A percentile compares a stretch with the other conserved stretches of the same genome.
These are phyloP conservation scores for Ctenochaetus hawaiiensis DNA, from an alignment of 2,797 vertebrate genomes.

Conservation along the genomic window DNA sequence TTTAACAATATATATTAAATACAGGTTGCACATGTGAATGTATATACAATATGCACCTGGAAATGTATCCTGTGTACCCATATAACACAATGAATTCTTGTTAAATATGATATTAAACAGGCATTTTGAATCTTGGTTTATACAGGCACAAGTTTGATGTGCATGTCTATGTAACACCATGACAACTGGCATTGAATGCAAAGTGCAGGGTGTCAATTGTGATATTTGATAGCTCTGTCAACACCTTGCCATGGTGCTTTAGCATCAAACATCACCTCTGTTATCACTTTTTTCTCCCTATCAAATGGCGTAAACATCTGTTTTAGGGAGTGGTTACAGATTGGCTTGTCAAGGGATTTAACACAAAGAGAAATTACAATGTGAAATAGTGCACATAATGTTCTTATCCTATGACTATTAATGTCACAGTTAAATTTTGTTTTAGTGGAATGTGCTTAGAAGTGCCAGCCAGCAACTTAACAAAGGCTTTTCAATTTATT, in stretches of 20 bases:
- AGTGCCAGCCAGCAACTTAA: background rate
- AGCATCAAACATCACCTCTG: conserved; percentile 52
- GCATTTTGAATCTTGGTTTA: background rate
- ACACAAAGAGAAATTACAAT: conserved; percentile 11
- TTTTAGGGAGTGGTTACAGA: conserved; percentile 23
- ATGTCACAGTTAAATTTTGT: conserved; percentile 13
- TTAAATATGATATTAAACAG: background rate
- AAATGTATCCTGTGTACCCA: background rate
- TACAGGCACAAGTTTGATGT: background rate
- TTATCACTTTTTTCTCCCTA: conserved; percentile 43
- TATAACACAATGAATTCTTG: background rate
- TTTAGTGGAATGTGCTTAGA: background rate
- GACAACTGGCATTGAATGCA: conserved; percentile 12
- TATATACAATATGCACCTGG: background rate
- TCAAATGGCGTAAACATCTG: conserved; percentile 53
- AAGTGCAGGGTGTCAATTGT: conserved; percentile 49
- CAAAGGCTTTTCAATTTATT: conserved; percentile 32
- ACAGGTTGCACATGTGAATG: background rate
- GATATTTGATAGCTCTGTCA: conserved; percentile 62
- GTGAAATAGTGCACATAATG: background rate
- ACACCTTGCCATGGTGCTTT: conserved; percentile 56
- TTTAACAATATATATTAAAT: background rate
- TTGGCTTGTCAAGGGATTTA: conserved; percentile 33
- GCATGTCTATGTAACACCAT: conserved; percentile 11
- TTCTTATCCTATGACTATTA: background rate